These are phyloP conservation scores for Cosmorhoe ocellata DNA, from an alignment of 2,888 invertebrate species.

Conservation along the genomic window DNA sequence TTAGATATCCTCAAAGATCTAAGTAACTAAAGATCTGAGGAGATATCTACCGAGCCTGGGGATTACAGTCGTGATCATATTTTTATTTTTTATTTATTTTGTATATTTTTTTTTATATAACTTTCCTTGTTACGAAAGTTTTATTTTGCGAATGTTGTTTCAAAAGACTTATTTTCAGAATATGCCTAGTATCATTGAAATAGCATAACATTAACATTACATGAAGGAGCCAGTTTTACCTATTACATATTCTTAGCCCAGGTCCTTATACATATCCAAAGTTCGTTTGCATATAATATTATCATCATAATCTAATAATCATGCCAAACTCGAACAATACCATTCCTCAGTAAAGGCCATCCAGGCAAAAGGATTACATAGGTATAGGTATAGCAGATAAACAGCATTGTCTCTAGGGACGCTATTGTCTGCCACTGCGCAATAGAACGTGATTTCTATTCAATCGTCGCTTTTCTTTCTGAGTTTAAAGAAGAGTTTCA, in stretches of 20 bases:
- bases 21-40: no score
- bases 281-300: conserved; percentile 12
- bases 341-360: conserved; percentile 50
- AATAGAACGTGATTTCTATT: conserved; percentile 56
- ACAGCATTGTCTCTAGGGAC: conserved; percentile 47
- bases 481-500: background rate
- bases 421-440: conserved; percentile 55
- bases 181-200: no score
- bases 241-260: background rate
- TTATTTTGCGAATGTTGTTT: no score
- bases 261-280: conserved; percentile 1
- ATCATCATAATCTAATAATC: conserved; percentile 23
- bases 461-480: conserved; percentile 51
- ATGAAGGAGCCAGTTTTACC: no score
- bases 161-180: no score
- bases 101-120: no score
- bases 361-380: conserved; percentile 28
- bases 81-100: no score
- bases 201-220: no score
- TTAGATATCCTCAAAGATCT: no score
- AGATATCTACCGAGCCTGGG: no score
- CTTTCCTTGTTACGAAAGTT: no score
- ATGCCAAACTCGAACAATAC: conserved; percentile 43
- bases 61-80: no score
- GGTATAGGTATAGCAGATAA: conserved; percentile 34